Evolutionary conservation across 2,888 invertebrate genomes (phyloP).

Genomic region (Drosophila formosana): DNA sequence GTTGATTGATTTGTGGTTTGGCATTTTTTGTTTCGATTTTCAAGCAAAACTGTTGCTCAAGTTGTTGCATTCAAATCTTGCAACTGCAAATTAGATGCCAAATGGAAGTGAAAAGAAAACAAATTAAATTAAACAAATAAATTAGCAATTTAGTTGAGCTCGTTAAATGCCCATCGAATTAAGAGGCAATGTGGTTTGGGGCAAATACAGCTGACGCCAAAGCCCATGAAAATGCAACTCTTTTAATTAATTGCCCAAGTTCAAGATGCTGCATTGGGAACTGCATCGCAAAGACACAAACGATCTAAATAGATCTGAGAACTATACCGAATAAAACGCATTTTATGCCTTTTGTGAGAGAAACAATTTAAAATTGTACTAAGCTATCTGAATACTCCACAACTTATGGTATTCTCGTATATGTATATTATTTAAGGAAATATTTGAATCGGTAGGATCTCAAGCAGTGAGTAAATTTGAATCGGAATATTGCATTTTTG

Average conservation of each 20-base stretch:
- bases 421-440: too few relatives aligned
- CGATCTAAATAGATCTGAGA: not conserved
- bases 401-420: too few relatives aligned
- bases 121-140: slow-evolving; percentile 67
- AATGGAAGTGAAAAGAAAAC: slow-evolving; percentile 47
- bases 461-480: not conserved
- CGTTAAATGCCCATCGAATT: slow-evolving; percentile 11
- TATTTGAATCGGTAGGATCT: too few relatives aligned
- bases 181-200: not conserved
- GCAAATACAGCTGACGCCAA: not conserved
- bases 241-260: slow-evolving; percentile 49
- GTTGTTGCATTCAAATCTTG: slow-evolving; percentile 29
- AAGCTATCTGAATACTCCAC: too few relatives aligned
- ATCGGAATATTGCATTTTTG: slow-evolving; percentile 31
- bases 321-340: not conserved
- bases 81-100: slow-evolving; percentile 59
- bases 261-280: slow-evolving; percentile 32
- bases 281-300: slow-evolving; percentile 7
- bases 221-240: not conserved
- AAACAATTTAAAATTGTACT: too few relatives aligned
- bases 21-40: slow-evolving; percentile 30
- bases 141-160: slow-evolving; percentile 45
- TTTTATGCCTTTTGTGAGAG: not conserved
- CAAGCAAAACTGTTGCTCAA: slow-evolving; percentile 20
- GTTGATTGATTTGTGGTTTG: slow-evolving; percentile 81